phyloP scores from a whole-genome alignment of 2,888 invertebrate genomes.

The Cheilosia urbana region DNA sequence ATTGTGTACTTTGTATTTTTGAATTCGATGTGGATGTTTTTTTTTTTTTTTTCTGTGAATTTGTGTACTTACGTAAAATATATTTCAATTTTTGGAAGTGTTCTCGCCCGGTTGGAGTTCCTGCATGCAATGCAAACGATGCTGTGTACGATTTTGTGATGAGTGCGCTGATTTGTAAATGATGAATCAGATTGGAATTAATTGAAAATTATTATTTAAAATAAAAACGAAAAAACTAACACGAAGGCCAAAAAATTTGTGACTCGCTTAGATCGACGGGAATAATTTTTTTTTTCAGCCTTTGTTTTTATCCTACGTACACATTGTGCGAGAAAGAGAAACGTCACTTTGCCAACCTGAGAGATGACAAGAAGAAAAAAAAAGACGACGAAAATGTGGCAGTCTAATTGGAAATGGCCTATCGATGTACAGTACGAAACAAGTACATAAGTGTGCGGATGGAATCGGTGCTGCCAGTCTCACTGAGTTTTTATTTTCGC shows the following conservation, averaged over 20 bases:
- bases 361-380: slow-evolving; percentile 24
- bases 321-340: slow-evolving; percentile 70
- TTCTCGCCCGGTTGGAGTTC: slow-evolving; percentile 19
- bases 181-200: slow-evolving; percentile 47
- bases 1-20: slow-evolving; percentile 35
- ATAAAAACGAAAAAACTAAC: slow-evolving; percentile 60
- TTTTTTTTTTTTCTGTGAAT: slow-evolving; percentile 29
- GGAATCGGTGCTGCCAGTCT: slow-evolving; percentile 26
- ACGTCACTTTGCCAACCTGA: slow-evolving; percentile 58
- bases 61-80: slow-evolving; percentile 70
- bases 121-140: slow-evolving; percentile 38
- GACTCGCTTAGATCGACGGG: slow-evolving; percentile 68
- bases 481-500: no score
- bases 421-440: slow-evolving; percentile 19
- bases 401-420: not conserved
- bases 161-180: slow-evolving; percentile 2
- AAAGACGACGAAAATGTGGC: slow-evolving; percentile 15
- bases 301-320: slow-evolving; percentile 76
- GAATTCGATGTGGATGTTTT: slow-evolving; percentile 24
- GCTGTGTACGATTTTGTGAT: slow-evolving; percentile 20
- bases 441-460: not conserved
- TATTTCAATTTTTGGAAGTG: slow-evolving; percentile 31
- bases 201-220: slow-evolving; percentile 56
- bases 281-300: slow-evolving; percentile 61
- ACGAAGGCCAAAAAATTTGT: slow-evolving; percentile 71